Conservation (phyloP, 2,113 vertebrate genomes). For the Hippocampus mohnikei region DNA sequence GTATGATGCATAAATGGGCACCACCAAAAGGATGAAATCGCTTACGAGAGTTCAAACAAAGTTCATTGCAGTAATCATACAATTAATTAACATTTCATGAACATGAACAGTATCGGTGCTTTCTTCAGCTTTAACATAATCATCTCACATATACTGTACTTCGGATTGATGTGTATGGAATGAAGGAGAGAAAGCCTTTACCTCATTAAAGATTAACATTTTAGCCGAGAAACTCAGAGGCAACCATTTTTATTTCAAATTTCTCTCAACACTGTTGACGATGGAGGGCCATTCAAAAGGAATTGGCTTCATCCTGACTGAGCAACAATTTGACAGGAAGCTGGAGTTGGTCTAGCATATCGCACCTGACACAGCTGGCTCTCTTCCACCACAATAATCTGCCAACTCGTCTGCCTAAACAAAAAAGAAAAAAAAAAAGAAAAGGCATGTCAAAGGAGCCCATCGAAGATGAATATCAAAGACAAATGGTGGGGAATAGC, state of each 20-base stretch:
- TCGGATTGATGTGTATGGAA: slow-evolving; percentile 11
- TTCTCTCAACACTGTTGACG: slow-evolving; percentile 16
- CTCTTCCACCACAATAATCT: slow-evolving; percentile 32
- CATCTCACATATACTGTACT: background rate
- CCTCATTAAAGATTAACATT: slow-evolving; percentile 44
- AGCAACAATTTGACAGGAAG: slow-evolving; percentile 48
- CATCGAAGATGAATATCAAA: slow-evolving; percentile 11
- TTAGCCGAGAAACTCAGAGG: slow-evolving; percentile 31
- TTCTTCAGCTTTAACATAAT: background rate
- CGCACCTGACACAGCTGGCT: slow-evolving; percentile 57
- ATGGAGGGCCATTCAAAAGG: slow-evolving; percentile 37
- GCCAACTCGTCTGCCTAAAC: slow-evolving; percentile 36
- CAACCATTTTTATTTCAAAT: slow-evolving; percentile 30
- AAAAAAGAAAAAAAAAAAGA: background rate
- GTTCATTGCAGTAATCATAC: background rate
- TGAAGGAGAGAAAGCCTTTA: slow-evolving; percentile 20
- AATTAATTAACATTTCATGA: background rate
- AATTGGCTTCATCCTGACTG: slow-evolving; percentile 47
- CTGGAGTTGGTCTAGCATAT: slow-evolving; percentile 39
- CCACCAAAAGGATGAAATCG: too few species aligned
- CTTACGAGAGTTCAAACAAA: background rate
- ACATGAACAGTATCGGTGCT: background rate
- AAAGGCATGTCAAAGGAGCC: slow-evolving; percentile 24
- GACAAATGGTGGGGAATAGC: background rate
- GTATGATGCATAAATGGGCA: background rate